These are phyloP conservation scores for Lasiommata megera DNA, from an alignment of 2,888 invertebrate species.

Conservation along the genomic window DNA sequence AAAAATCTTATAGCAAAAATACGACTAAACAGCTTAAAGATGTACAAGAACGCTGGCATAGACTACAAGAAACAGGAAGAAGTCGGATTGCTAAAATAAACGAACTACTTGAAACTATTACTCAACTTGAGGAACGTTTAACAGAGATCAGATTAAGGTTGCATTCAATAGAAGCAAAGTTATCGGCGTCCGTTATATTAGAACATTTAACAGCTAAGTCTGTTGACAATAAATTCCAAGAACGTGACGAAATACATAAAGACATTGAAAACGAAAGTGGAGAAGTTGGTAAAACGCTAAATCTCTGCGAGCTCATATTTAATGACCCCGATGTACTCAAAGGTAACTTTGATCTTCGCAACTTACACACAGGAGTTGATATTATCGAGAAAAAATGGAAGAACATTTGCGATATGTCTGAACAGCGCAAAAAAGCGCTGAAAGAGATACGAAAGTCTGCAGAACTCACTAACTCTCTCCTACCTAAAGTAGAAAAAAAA, in stretches of 20 bases:
- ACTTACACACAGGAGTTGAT: slow-evolving; percentile 84
- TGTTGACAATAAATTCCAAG: slow-evolving; percentile 85
- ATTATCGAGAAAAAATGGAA: slow-evolving; percentile 91
- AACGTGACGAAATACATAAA: slow-evolving; percentile 87
- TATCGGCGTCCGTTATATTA: slow-evolving; percentile 85
- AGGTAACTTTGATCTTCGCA: slow-evolving; percentile 86
- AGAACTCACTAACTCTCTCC: slow-evolving; percentile 83
- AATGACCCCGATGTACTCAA: slow-evolving; percentile 88
- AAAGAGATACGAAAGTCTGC: slow-evolving; percentile 81
- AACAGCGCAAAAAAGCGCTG: slow-evolving; percentile 78
- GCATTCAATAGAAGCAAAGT: slow-evolving; percentile 85
- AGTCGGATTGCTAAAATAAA: slow-evolving; percentile 86
- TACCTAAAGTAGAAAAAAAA: slow-evolving; percentile 83
- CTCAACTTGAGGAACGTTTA: slow-evolving; percentile 86
- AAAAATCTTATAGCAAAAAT: slow-evolving; percentile 70
- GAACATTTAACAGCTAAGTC: slow-evolving; percentile 84
- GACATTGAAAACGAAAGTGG: slow-evolving; percentile 89
- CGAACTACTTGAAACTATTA: slow-evolving; percentile 86
- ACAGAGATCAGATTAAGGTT: slow-evolving; percentile 87
- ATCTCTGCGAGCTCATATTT: slow-evolving; percentile 88
- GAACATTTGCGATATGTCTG: slow-evolving; percentile 86
- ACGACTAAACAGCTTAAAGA: slow-evolving; percentile 82
- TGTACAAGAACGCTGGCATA: slow-evolving; percentile 85
- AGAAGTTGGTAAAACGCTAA: slow-evolving; percentile 89
- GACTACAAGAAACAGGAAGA: slow-evolving; percentile 83